Evolutionary conservation across 2,113 vertebrate species (phyloP).

Genomic region (Pelecanus crispus): DNA sequence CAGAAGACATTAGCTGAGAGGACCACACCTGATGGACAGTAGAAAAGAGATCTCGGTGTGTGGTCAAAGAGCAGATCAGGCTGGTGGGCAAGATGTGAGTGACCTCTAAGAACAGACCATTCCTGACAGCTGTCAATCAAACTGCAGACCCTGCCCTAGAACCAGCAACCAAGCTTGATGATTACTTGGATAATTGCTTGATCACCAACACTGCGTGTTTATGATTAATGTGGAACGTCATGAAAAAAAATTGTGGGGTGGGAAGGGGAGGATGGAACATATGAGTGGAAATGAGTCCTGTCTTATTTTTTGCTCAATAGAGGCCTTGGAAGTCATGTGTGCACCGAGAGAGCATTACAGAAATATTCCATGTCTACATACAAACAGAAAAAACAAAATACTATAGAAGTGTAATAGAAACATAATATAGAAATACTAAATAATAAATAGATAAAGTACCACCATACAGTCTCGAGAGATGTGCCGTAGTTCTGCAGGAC

Average conservation of each 20-base stretch:
- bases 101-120: background rate
- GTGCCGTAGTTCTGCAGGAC: background rate
- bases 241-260: background rate
- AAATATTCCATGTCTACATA: background rate
- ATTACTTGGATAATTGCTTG: background rate
- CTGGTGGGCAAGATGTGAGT: background rate
- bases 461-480: background rate
- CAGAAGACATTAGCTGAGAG: background rate
- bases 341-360: background rate
- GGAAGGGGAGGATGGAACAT: background rate
- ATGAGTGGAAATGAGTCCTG: background rate
- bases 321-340: background rate
- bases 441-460: background rate
- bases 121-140: background rate
- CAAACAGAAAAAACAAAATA: background rate
- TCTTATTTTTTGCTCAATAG: background rate
- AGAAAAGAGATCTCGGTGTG: background rate
- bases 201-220: background rate
- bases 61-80: background rate
- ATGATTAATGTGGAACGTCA: background rate
- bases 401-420: background rate
- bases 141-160: background rate
- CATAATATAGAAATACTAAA: background rate
- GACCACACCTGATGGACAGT: accelerated
- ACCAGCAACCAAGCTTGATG: background rate